Base-by-base conservation (phyloP, 2,888 invertebrate genomes). In the Tribolium freemani region DNA sequence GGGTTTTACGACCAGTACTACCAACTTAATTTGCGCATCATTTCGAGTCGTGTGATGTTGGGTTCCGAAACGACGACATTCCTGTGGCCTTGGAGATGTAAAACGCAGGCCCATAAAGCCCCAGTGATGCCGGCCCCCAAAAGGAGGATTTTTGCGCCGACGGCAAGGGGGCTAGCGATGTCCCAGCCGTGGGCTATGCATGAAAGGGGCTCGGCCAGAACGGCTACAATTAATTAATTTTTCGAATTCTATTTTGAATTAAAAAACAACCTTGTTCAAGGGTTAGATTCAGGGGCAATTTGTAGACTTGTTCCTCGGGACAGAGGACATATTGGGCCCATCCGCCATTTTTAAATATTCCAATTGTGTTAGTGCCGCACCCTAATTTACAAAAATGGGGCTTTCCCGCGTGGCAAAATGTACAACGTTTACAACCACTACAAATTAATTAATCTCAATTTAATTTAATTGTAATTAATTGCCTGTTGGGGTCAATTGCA, bases 101-200 rank as follows among this genome's bases (percentile, higher is more conserved):
- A 30, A 26, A 26, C 26, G 11, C 64, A 44, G 5, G 53, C 53
- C 64, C 64, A 64, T 3, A 64, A 54, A 45, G 20, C 9, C 38
- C 64, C 64, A 9, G 38, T 9, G 2, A 64, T 54, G 11, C 64
- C 64, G n/a, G 44, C 64, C 5, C 64, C 64, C 8, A 64, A 8
- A 8, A 64, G 10, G 5, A 64, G 64, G 10, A 64, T 54, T 6
- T 53, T 64, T 3, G 13, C 16, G 5, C 64, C 64, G 9, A 64
- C 45, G 6, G 21, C 1, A 8, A 64, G 13, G 1, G 64, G 64
- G 16, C 10, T 44, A 6, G 53, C 10, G 11, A 64, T n/a, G 4
- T 64, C 64, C 64, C 64, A 64, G 0, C 64, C 64, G 26, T 64
- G 64, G 10, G 20, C 51, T 21, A 64, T 21, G 45, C 64, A 64